Conservation (phyloP, 1,140 invertebrate genomes). For the Drosophila mauritiana region DNA sequence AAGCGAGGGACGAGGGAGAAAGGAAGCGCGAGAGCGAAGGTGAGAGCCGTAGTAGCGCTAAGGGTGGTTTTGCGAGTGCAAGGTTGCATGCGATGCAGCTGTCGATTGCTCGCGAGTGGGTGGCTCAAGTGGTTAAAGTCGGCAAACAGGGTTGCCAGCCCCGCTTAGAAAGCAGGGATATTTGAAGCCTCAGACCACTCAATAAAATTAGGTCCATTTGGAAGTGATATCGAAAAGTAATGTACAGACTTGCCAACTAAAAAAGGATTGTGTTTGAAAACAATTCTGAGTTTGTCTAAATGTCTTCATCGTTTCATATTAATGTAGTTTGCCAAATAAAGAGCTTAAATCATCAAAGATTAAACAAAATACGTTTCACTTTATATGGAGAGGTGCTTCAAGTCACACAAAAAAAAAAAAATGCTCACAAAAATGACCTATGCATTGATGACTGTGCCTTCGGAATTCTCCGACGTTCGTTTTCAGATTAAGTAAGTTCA, state of each 20-base stretch:
- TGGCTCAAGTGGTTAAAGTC: constrained; percentile 39
- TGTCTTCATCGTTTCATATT: background rate
- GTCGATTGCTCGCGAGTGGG: constrained; percentile 27
- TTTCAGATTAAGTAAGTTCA: background rate
- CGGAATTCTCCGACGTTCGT: background rate
- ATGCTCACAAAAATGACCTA: background rate
- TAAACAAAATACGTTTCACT: background rate
- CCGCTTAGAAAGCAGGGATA: background rate
- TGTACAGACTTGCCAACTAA: background rate
- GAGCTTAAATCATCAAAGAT: background rate
- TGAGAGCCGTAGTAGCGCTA: constrained; percentile 2
- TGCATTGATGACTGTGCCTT: constrained; percentile 1
- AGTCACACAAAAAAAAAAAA: background rate
- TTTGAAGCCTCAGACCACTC: background rate
- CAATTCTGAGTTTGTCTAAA: background rate
- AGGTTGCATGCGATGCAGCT: constrained; percentile 70
- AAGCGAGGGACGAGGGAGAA: constrained; percentile 6
- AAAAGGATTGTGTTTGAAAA: background rate
- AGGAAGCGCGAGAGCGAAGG: constrained; percentile 6
- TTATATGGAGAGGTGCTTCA: background rate
- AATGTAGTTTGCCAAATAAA: background rate
- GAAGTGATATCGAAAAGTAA: too few relatives aligned
- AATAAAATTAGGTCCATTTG: too few relatives aligned
- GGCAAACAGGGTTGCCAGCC: constrained; percentile 47
- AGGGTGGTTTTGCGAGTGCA: constrained; percentile 60